Conservation (phyloP, 92 coral and sea anemone species). For the Porites divaricata region DNA sequence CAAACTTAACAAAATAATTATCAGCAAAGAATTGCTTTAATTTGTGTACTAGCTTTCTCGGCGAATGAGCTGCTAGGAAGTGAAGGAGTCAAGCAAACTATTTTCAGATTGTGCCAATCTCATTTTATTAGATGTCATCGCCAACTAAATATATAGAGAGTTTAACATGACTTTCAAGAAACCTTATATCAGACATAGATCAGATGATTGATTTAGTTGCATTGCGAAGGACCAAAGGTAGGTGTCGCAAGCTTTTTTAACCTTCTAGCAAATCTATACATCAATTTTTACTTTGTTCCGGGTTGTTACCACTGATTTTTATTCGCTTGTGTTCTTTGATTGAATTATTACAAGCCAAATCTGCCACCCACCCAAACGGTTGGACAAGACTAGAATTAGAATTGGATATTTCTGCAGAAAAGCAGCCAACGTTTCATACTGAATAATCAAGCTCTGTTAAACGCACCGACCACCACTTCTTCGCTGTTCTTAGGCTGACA, state of each 20-base stretch:
- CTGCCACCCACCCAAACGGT: not conserved
- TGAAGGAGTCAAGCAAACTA: not conserved
- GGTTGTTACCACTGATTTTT: constrained; percentile 6
- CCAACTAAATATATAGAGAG: constrained; percentile 1
- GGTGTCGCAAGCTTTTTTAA: not conserved
- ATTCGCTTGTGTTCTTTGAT: not conserved
- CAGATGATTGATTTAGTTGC: not conserved
- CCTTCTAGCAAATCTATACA: not conserved
- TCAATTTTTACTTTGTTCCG: not conserved
- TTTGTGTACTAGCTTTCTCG: not conserved
- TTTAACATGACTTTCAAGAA: not conserved
- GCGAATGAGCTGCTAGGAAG: constrained; percentile 31
- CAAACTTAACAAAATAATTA: constrained; percentile 22
- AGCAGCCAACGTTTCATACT: not conserved
- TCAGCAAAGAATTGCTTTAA: not conserved
- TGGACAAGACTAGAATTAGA: not conserved
- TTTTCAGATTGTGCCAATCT: not conserved
- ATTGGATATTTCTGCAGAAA: not conserved
- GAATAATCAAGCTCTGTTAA: not conserved
- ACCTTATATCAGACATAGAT: not conserved
- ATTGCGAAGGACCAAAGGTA: not conserved
- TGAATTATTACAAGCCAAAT: not conserved
- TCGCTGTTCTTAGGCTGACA: not conserved
- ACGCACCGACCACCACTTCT: not conserved
- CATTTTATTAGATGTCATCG: constrained; percentile 17